Evolutionary conservation across 2,888 invertebrate genomes (phyloP).

Genomic region (Epinotia ramella): DNA sequence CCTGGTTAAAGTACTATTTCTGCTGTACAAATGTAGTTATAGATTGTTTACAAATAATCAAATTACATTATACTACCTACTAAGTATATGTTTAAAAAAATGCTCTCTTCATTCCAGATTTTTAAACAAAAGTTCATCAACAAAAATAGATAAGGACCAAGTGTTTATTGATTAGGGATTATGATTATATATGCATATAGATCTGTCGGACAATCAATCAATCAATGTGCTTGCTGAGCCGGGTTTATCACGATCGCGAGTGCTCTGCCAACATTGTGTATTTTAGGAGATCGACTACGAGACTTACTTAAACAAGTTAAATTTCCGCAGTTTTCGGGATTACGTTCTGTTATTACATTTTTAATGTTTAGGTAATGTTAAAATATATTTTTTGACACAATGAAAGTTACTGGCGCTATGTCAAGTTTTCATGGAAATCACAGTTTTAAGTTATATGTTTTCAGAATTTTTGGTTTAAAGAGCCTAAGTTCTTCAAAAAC

Average conservation of each 20-base stretch:
- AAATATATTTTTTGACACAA: too few relatives aligned
- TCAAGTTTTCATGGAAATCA: too few relatives aligned
- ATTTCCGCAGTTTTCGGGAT: not conserved
- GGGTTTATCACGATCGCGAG: constrained; percentile 26
- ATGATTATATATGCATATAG: not conserved
- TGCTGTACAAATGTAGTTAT: too few relatives aligned
- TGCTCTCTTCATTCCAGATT: too few relatives aligned
- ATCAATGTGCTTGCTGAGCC: constrained; percentile 9
- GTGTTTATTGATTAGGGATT: not conserved
- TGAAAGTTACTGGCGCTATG: not conserved
- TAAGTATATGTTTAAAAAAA: too few relatives aligned
- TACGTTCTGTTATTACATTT: not conserved
- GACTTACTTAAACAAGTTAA: not conserved
- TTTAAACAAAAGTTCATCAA: not conserved
- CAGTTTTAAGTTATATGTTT: too few relatives aligned
- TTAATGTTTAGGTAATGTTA: not conserved
- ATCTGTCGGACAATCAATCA: constrained; percentile 22
- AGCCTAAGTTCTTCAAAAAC: too few relatives aligned
- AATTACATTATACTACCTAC: too few relatives aligned
- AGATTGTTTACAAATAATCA: too few relatives aligned
- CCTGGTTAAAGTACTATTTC: too few relatives aligned
- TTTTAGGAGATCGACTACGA: constrained; percentile 23
- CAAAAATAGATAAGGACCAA: not conserved
- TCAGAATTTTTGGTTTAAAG: too few relatives aligned
- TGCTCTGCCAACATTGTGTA: constrained; percentile 13